These are phyloP conservation scores for Coenonympha glycerion DNA, from an alignment of 2,888 invertebrate species.

Conservation along the genomic window DNA sequence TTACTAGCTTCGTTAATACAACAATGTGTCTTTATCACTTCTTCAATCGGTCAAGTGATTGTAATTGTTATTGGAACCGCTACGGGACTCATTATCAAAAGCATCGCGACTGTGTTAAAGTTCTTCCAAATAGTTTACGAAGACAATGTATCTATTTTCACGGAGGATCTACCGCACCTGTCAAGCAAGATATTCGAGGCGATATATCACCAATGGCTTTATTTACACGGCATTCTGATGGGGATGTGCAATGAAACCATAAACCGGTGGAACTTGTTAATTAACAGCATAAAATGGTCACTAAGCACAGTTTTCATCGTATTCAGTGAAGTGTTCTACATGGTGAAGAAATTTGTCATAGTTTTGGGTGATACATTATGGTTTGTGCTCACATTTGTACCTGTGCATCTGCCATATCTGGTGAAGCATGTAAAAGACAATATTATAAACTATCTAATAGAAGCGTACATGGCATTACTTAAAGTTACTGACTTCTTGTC, in stretches of 20 bases:
- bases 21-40: slow-evolving; percentile 46
- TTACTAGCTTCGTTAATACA: slow-evolving; percentile 46
- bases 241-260: slow-evolving; percentile 33
- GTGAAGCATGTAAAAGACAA: slow-evolving; percentile 39
- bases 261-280: slow-evolving; percentile 33
- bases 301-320: slow-evolving; percentile 37
- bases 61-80: slow-evolving; percentile 44
- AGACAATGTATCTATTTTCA: slow-evolving; percentile 57
- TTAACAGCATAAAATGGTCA: slow-evolving; percentile 37
- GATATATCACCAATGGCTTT: slow-evolving; percentile 23
- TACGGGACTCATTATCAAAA: slow-evolving; percentile 35
- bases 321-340: slow-evolving; percentile 43
- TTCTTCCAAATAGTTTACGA: slow-evolving; percentile 66
- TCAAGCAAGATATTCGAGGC: slow-evolving; percentile 24
- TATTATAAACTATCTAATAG: slow-evolving; percentile 37
- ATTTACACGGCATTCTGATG: slow-evolving; percentile 37
- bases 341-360: slow-evolving; percentile 48
- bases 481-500: slow-evolving; percentile 62
- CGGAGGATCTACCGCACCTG: slow-evolving; percentile 55
- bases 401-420: slow-evolving; percentile 56
- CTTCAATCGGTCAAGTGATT: slow-evolving; percentile 57
- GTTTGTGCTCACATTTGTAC: slow-evolving; percentile 61
- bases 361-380: slow-evolving; percentile 58
- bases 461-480: slow-evolving; percentile 53
- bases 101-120: slow-evolving; percentile 37